A percentile compares a stretch with the other conserved stretches of the same genome.
Conservation (phyloP, 2,113 vertebrate genomes). For the Hassar affinis region DNA sequence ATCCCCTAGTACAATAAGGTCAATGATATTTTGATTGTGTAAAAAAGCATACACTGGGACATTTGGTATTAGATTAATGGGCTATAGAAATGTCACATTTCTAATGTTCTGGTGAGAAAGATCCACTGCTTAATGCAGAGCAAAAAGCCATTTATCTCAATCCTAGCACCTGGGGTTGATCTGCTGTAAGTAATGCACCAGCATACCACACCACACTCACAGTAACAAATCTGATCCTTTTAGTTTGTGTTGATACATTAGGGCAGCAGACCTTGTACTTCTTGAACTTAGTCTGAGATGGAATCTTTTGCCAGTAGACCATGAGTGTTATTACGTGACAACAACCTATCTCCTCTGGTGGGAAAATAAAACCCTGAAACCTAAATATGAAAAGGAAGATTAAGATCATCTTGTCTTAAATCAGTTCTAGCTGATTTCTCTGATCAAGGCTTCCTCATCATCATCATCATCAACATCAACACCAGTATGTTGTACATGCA, state of each 20-base stretch:
- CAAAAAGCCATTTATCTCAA: slow-evolving; percentile 46
- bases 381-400: slow-evolving; percentile 50
- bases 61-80: neutral
- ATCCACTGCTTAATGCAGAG: slow-evolving; percentile 6
- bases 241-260: slow-evolving; percentile 58
- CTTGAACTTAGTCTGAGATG: slow-evolving; percentile 62
- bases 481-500: slow-evolving; percentile 26
- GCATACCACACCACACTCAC: slow-evolving; percentile 54
- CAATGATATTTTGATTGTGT: neutral
- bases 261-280: slow-evolving; percentile 54
- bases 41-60: neutral
- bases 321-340: slow-evolving; percentile 71
- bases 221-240: slow-evolving; percentile 55
- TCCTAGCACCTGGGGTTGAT: slow-evolving; percentile 64
- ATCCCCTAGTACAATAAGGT: neutral
- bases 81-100: neutral
- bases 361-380: slow-evolving; percentile 33
- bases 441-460: slow-evolving; percentile 33
- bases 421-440: slow-evolving; percentile 59
- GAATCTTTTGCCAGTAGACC: slow-evolving; percentile 71
- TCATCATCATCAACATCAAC: slow-evolving; percentile 25
- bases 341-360: slow-evolving; percentile 51
- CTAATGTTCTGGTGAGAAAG: no score
- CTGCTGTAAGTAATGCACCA: slow-evolving; percentile 59
- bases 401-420: slow-evolving; percentile 60